Conservation (phyloP, 1,140 invertebrate genomes). For the Aphelenchoides besseyi region DNA sequence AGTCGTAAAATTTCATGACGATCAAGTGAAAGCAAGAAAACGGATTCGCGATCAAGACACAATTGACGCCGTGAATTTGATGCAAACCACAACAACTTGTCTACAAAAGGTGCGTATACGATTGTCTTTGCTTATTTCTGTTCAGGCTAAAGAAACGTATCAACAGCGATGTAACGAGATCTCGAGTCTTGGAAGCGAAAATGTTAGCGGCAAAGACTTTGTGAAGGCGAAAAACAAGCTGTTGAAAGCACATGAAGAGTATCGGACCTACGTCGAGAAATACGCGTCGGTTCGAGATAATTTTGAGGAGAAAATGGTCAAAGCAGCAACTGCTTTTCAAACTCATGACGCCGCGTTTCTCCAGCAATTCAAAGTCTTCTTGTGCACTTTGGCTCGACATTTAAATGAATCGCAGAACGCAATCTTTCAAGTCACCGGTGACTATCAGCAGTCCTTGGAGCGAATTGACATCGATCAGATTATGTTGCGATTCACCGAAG, state of each 20-base stretch:
- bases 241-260: slow-evolving; percentile 58
- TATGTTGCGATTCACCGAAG: slow-evolving; percentile 54
- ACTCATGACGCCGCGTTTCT: slow-evolving; percentile 48
- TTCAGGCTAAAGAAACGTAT: slow-evolving; percentile 61
- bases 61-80: slow-evolving; percentile 60
- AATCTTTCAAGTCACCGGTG: slow-evolving; percentile 44
- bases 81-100: slow-evolving; percentile 63
- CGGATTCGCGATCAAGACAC: slow-evolving; percentile 53
- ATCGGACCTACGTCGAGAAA: slow-evolving; percentile 57
- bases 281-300: slow-evolving; percentile 52
- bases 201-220: slow-evolving; percentile 49
- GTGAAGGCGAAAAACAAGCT: slow-evolving; percentile 53
- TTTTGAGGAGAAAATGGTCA: slow-evolving; percentile 59
- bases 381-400: slow-evolving; percentile 28
- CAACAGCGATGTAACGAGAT: slow-evolving; percentile 50
- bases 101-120: slow-evolving; percentile 56
- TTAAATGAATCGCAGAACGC: slow-evolving; percentile 42
- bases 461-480: slow-evolving; percentile 54
- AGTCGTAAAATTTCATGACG: slow-evolving; percentile 49
- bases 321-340: slow-evolving; percentile 41
- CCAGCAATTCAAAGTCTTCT: slow-evolving; percentile 51
- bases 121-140: slow-evolving; percentile 16
- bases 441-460: slow-evolving; percentile 51
- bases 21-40: slow-evolving; percentile 53
- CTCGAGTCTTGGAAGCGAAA: slow-evolving; percentile 45